Base-by-base conservation (phyloP, 1,140 invertebrate species). In the Ptiloglossa arizonensis region DNA sequence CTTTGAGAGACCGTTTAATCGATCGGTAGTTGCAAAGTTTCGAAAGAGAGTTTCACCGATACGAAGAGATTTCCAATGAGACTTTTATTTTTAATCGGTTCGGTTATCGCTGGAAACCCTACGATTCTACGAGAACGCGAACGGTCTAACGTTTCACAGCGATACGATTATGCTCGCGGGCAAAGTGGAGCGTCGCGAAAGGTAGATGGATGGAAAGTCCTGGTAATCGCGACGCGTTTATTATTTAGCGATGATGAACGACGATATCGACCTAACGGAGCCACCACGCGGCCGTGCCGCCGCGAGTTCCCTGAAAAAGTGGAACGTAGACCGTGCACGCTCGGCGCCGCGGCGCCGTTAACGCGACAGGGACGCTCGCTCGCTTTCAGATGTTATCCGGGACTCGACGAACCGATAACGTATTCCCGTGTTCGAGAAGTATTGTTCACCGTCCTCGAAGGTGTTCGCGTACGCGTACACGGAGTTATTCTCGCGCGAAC, bases 361-460 rank as follows among this genome's bases (percentile, higher is more conserved):
- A 74, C 62, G 50, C 60, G 72, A 67, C 63, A 67, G 52, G 27
- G 32, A n/a, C n/a, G n/a, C n/a, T n/a, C n/a, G 35, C 5, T 35
- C 41, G 72, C 48, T 75, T 75, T 57, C 72, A 67, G 72, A 75
- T 67, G 67, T 75, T 75, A 75, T 67, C 50, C 52, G 63, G 44
- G n/a, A 29, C 32, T 32, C 9, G 57, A 50, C 57, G 57, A 57
- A 54, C 60, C 50, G 72, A 74, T 74, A 76, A 76, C 54, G 35
- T 76, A 69, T 76, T 67, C 62, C 13, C 35, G 46, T 69, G 38
- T 22, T 41, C 67, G 54, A 54, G 66, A 59, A 69, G 56, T 57
- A 76, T 76, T 46, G 66, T 76, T 57, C 60, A 76, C 50, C 56
- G 29, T 27, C 54, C 35, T 69, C 66, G 54, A 19, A 29, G 56